Evolutionary conservation across 2,888 invertebrate genomes (phyloP), one percentile per base, ranked within the genome.

Genomic region (Sisyra terminalis): DNA sequence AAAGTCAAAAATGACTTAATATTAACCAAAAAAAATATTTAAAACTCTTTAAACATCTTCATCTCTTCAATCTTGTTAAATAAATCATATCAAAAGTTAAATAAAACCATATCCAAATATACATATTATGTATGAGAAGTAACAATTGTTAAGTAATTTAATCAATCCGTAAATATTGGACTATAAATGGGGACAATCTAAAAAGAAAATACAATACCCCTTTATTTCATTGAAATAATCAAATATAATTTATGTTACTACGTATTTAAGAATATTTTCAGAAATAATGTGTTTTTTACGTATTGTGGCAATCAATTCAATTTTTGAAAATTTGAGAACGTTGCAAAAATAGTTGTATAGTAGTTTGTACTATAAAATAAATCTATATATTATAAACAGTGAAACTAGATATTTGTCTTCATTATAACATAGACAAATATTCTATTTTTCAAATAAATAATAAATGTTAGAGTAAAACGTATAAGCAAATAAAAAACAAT

Each of bases 161-260:
- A 41, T 16, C 15, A 50, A 54, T 17, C 9, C 55, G 51, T 55
- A 49, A 56, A 58, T 57, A 50, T 59, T 57, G 58, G 61, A 61
- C 62, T 60, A 62, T 61, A 62, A 24, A 54, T 57, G 54, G 59
- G 60, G 61, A 61, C 61, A 62, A 61, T 61, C 61, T 58, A 50
- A 43, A 18, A 11, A 24, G 3, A 24, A 24, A n/a, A 16, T 11
- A 42, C 18, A 29, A 14, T 34, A 31, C 30, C 38, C 37, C 16
- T 38, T 34, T 24, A 7, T 29, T 24, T 24, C 13, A 13, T 11
- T 35, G 9, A 15, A 35, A 15, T 35, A 35, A 31, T 10, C 31
- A 31, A 35, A 35, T 35, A 35, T 14, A 15, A 15, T 35, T 35
- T 15, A 35, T 35, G 16, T 35, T 15, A 35, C 16, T 35, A 35